Evolutionary conservation across 1,140 invertebrate species (phyloP).

Genomic region (Scaptomyza hsui): DNA sequence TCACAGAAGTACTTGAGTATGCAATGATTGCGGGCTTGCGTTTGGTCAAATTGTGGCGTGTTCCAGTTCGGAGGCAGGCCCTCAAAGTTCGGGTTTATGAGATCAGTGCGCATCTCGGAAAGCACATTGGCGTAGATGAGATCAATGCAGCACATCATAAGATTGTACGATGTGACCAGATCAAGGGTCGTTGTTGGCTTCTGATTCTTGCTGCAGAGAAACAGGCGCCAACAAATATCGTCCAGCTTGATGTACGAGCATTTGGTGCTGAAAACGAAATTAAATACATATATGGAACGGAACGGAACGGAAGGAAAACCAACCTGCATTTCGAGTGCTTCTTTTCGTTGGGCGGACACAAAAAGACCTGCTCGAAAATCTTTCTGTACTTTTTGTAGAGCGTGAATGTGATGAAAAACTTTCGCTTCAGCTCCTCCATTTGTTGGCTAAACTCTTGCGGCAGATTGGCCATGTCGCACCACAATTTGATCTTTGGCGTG

Average conservation of each 20-base stretch:
- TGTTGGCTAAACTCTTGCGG: conserved; percentile 93
- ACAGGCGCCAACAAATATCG: conserved; percentile 97
- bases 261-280: conserved; percentile 85
- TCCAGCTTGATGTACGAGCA: conserved; percentile 91
- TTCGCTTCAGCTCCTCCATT: conserved; percentile 94
- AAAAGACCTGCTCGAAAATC: conserved; percentile 94
- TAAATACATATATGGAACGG: conserved; percentile 65
- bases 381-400: conserved; percentile 97
- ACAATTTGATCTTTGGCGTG: conserved; percentile 97
- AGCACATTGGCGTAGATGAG: conserved; percentile 95
- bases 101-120: conserved; percentile 91
- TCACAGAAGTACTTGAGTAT: conserved; percentile 94
- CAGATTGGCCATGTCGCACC: conserved; percentile 97
- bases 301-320: neutral
- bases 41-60: conserved; percentile 87
- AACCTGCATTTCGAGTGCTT: conserved; percentile 89
- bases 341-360: conserved; percentile 87
- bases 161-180: conserved; percentile 96
- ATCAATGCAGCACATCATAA: conserved; percentile 95
- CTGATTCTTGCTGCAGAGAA: conserved; percentile 95
- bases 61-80: conserved; percentile 90
- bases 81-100: conserved; percentile 93
- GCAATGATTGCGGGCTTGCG: conserved; percentile 89
- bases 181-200: conserved; percentile 94
- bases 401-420: conserved; percentile 97